Conservation (phyloP, 92 coral and sea anemone species). For the Epizoanthus fatuus region DNA sequence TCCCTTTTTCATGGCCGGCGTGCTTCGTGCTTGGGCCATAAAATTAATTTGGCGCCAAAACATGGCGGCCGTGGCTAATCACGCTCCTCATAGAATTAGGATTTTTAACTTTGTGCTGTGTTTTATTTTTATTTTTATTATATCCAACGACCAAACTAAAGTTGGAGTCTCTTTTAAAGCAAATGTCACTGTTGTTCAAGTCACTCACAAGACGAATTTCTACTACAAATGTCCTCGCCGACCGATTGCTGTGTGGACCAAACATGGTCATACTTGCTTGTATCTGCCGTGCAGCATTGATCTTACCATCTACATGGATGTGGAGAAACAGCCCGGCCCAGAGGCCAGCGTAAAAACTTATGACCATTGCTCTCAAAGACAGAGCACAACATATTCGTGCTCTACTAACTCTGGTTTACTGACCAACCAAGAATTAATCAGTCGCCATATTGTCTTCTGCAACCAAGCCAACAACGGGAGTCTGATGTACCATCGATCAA, state of each 20-base stretch:
- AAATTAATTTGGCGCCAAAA: no score
- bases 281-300: not conserved
- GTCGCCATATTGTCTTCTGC: not conserved
- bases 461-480: not conserved
- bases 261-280: not conserved
- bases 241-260: not conserved
- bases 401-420: not conserved
- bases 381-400: not conserved
- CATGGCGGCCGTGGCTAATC: no score
- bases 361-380: not conserved
- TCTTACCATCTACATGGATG: not conserved
- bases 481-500: not conserved
- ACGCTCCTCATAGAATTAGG: no score
- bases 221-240: not conserved
- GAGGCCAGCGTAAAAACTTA: not conserved
- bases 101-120: no score
- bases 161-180: not conserved
- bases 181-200: not conserved
- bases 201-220: not conserved
- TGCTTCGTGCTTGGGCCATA: no score
- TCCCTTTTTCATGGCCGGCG: no score
- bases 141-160: no score
- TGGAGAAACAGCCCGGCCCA: not conserved
- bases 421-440: not conserved
- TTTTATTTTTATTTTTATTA: no score